Percentiles rank a stretch among this genome's conserved stretches.
Evolutionary conservation across 2,797 vertebrate species (phyloP).

Genomic region (Manis crassicaudata): DNA sequence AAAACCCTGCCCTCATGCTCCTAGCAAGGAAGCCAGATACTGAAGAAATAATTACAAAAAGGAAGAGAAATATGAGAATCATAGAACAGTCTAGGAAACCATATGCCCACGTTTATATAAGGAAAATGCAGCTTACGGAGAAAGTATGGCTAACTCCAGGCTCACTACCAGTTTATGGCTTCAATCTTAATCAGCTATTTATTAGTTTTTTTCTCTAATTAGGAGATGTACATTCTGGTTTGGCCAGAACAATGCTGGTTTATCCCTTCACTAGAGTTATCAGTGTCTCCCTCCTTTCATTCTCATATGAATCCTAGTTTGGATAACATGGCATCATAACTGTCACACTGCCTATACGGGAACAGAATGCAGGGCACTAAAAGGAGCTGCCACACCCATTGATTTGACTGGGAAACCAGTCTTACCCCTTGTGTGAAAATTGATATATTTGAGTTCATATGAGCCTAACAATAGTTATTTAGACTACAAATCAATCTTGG

Average conservation of each 20-base stretch:
- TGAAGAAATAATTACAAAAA: neutral
- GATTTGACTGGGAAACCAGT: neutral
- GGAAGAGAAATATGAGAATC: neutral
- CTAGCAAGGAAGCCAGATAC: neutral
- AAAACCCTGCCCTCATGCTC: neutral
- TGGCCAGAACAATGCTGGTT: too few species aligned
- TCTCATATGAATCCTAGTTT: neutral
- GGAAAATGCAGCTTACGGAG: neutral
- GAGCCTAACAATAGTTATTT: neutral
- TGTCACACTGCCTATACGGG: fast-evolving
- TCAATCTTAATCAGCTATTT: neutral
- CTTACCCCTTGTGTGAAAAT: neutral
- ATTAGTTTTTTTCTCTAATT: neutral
- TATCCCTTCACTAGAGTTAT: neutral
- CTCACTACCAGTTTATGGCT: neutral
- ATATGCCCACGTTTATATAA: neutral
- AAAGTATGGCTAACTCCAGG: neutral
- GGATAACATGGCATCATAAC: neutral
- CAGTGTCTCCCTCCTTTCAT: neutral
- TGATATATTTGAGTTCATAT: neutral
- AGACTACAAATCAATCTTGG: neutral
- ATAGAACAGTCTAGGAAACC: neutral
- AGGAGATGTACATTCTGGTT: neutral
- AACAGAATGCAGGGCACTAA: neutral
- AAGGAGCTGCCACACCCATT: neutral